phyloP scores from a whole-genome alignment of 2,888 invertebrate species.

The Amiota minor region DNA sequence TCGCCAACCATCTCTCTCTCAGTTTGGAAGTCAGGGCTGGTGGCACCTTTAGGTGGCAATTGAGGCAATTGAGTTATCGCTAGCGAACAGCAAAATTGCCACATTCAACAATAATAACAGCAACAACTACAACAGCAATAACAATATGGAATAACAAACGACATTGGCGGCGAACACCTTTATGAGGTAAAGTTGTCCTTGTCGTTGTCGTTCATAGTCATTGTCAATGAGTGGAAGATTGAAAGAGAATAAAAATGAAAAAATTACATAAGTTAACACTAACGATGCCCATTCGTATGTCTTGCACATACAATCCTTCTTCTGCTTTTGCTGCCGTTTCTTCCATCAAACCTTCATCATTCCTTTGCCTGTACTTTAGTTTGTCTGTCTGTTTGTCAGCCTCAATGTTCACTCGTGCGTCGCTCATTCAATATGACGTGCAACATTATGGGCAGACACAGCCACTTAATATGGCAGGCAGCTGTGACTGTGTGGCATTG shows the following conservation, averaged over 20 bases:
- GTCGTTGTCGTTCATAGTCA: background rate
- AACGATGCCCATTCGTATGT: conserved; percentile 19
- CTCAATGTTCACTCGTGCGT: conserved; percentile 56
- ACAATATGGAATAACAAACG: background rate
- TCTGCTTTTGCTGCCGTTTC: too few relatives aligned
- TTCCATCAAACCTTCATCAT: background rate
- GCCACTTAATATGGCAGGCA: conserved; percentile 29
- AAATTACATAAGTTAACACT: conserved; percentile 25
- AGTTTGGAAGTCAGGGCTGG: background rate
- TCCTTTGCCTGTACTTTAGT: background rate
- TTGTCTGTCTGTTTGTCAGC: background rate
- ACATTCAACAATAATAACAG: too few relatives aligned
- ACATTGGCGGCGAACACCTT: background rate
- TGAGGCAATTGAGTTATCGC: conserved; percentile 14
- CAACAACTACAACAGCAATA: background rate
- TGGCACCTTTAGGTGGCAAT: background rate
- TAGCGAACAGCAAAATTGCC: background rate
- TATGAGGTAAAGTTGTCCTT: background rate
- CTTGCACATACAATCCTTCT: conserved; percentile 14
- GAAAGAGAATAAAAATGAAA: background rate
- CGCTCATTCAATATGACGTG: conserved; percentile 51
- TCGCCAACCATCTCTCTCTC: background rate
- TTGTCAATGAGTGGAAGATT: background rate
- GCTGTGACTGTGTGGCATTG: conserved; percentile 33
- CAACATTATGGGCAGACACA: conserved; percentile 28